These are phyloP conservation scores for Mechanitis mazaeus DNA, from an alignment of 2,888 invertebrate genomes.

Conservation along the genomic window DNA sequence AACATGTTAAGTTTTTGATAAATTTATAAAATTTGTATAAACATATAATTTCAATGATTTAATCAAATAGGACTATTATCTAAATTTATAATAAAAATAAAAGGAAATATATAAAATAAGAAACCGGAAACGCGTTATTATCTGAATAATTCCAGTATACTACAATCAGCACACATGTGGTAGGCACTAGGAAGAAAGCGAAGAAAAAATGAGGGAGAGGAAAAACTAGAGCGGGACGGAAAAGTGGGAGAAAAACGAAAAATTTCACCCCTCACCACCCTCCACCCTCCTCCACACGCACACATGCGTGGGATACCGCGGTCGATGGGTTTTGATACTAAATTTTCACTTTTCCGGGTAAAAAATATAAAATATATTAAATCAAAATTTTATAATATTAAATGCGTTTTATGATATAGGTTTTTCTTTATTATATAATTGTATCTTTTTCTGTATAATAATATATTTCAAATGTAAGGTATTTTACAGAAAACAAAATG, in stretches of 20 bases:
- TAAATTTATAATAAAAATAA: too few species aligned
- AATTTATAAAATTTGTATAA: too few species aligned
- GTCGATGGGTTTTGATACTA: constrained; percentile 47
- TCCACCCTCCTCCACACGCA: constrained; percentile 55
- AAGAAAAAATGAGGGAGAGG: constrained; percentile 77
- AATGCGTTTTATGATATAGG: not conserved
- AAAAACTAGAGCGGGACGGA: constrained; percentile 77
- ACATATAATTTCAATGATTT: too few species aligned
- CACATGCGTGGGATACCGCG: constrained; percentile 52
- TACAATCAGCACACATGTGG: constrained; percentile 72
- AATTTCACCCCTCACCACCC: constrained; percentile 64
- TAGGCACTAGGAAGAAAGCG: constrained; percentile 76
- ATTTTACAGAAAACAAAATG: too few species aligned
- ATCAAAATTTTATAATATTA: not conserved
- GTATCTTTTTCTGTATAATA: too few species aligned
- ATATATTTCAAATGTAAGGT: too few species aligned
- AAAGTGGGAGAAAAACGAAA: constrained; percentile 77
- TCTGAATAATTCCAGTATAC: constrained; percentile 44
- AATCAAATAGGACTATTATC: too few species aligned
- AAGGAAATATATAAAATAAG: constrained; percentile 15
- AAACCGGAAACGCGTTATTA: constrained; percentile 54
- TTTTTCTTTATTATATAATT: too few species aligned
- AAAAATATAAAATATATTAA: too few species aligned
- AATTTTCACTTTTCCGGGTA: constrained; percentile 39
- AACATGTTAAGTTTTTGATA: too few species aligned